phyloP scores from a whole-genome alignment of 1,140 invertebrate species.

The Pseudomyrmex concolor region DNA sequence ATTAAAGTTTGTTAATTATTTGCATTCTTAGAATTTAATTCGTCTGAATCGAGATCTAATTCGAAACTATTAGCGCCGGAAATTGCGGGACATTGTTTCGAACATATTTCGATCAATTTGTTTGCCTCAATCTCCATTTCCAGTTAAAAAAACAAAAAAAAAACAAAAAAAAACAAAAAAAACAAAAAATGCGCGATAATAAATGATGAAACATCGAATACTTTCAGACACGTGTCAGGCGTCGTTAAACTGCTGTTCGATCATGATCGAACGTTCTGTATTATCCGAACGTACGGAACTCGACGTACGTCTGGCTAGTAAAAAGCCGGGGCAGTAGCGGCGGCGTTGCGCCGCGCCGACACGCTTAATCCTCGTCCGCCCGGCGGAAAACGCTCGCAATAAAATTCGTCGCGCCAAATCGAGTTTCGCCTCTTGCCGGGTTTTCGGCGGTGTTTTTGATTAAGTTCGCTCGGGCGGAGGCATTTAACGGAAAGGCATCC shows the following conservation, averaged over 20 bases:
- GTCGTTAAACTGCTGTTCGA: constrained; percentile 16
- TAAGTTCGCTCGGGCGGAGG: constrained; percentile 51
- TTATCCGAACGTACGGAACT: background rate
- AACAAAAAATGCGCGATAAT: background rate
- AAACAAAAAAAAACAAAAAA: no score
- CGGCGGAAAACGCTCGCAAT: constrained; percentile 41
- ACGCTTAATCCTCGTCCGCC: constrained; percentile 7
- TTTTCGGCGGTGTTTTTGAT: constrained; percentile 42
- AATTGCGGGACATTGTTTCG: constrained; percentile 33
- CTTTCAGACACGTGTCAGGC: background rate
- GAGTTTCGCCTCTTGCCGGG: constrained; percentile 38
- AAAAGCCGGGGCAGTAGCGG: background rate
- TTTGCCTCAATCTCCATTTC: background rate
- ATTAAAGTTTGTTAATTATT: constrained; percentile 60
- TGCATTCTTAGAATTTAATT: constrained; percentile 43
- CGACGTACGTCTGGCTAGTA: background rate
- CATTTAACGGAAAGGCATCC: constrained; percentile 59
- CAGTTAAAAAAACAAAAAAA: background rate
- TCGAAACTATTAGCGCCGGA: constrained; percentile 14
- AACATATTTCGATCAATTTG: constrained; percentile 10
- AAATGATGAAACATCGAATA: background rate
- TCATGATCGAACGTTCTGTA: background rate
- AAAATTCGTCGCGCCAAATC: constrained; percentile 51
- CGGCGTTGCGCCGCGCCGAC: background rate
- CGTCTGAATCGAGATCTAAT: constrained; percentile 27